These are phyloP conservation scores for Pipistrellus nathusii DNA, from an alignment of 2,797 vertebrate genomes.

Conservation along the genomic window DNA sequence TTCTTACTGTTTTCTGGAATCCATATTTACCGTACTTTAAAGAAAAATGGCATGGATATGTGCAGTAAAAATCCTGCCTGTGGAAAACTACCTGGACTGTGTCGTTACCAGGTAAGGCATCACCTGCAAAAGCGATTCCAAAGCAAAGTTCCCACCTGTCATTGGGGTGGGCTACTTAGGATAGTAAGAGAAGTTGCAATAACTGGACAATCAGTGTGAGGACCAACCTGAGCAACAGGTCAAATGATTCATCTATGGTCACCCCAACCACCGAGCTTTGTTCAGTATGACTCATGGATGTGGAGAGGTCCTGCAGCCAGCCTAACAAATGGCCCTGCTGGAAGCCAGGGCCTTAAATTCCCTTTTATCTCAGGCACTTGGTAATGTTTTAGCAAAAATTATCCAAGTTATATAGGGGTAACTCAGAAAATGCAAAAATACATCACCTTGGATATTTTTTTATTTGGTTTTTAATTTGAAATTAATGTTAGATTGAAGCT, in stretches of 20 bases:
- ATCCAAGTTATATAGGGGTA: background rate
- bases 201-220: background rate
- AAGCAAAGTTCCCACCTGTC: constrained; percentile 63
- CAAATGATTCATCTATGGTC: background rate
- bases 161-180: constrained; percentile 64
- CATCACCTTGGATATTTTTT: background rate
- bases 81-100: constrained; percentile 68
- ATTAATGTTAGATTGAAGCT: background rate
- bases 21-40: constrained; percentile 61
- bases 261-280: background rate
- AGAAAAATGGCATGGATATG: constrained; percentile 52
- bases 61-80: constrained; percentile 69
- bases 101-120: constrained; percentile 74
- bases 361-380: background rate
- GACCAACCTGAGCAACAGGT: background rate
- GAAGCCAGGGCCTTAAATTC: background rate
- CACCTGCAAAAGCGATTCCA: constrained; percentile 71
- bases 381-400: background rate
- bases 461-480: constrained; percentile 25
- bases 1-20: constrained; percentile 65
- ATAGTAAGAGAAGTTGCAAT: background rate
- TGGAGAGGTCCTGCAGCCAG: background rate
- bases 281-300: no score
- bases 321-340: background rate
- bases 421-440: background rate